Percentiles rank a stretch among this genome's conserved stretches.
These are phyloP conservation scores for Ceratoteleas bidentatus DNA, from an alignment of 1,140 invertebrate genomes.

Conservation along the genomic window DNA sequence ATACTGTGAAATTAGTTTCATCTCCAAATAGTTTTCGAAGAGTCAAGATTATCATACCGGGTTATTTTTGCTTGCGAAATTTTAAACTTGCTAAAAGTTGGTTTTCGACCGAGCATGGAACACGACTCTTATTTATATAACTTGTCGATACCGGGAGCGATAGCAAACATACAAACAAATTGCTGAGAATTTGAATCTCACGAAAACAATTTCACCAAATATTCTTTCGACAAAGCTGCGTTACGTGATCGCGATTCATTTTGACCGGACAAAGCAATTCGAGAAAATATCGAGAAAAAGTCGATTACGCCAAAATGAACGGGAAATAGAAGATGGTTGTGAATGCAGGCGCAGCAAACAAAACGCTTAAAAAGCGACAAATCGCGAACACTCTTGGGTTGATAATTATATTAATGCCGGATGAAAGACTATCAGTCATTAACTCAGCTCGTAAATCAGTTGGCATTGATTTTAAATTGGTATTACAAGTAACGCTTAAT, in stretches of 20 bases:
- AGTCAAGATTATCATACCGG: too few species aligned
- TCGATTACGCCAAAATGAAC: constrained; percentile 31
- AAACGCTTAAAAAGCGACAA: constrained; percentile 4
- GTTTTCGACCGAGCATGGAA: too few species aligned
- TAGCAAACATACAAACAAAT: constrained; percentile 6
- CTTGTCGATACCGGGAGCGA: too few species aligned
- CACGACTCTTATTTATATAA: too few species aligned
- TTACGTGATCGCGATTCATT: constrained; percentile 20
- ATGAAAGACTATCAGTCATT: constrained; percentile 29
- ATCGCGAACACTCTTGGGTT: neutral
- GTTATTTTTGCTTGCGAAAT: too few species aligned
- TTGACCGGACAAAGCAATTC: constrained; percentile 13
- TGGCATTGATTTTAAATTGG: constrained; percentile 35
- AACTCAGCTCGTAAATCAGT: constrained; percentile 22
- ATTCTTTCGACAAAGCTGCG: constrained; percentile 31
- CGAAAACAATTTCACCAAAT: constrained; percentile 2
- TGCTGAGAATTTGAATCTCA: constrained; percentile 23
- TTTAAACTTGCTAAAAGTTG: too few species aligned
- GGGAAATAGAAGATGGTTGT: constrained; percentile 10
- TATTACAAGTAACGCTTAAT: constrained; percentile 41
- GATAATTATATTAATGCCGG: constrained; percentile 43
- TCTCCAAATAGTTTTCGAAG: too few species aligned
- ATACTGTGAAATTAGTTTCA: too few species aligned
- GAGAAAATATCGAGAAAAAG: constrained; percentile 18
- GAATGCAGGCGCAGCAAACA: neutral